Base-by-base conservation (phyloP, 2,797 vertebrate species). In the Alosa sapidissima region DNA sequence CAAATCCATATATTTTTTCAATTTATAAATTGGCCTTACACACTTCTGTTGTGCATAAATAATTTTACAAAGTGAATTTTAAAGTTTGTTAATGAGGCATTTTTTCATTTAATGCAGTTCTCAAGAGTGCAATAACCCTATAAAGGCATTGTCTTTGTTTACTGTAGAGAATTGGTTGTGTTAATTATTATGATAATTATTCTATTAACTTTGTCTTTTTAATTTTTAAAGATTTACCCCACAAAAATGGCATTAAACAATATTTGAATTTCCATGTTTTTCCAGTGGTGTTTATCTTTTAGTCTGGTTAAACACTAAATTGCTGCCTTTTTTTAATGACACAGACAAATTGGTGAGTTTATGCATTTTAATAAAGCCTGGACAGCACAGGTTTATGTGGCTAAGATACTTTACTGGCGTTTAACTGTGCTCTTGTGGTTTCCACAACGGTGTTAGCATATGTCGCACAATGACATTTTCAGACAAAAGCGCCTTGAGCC, bases 401-500 rank as follows among this genome's bases (percentile, higher is more conserved):
- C 88, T 85, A 83, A 60, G 78, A 75, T 86, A 84, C 86, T 91
- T 89, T 86, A 90, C 86, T 89, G 85, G 55, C 6, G 51, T 85
- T 89, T 87, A 82, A 87, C 86, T 82, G 75, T 83, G 85, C 87
- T 87, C 89, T 88, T 85, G 87, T 82, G 84, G 75, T 85, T 86
- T 87, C 54, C n/a, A 45, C 65, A 78, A 85, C 65, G 48, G 24
- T 84, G 83, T 60, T 81, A 85, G 88, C 87, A 89, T 85, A 83
- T 90, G 88, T 85, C 81, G 51, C 81, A 48, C 89, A 78, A 81
- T 90, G 87, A 85, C 89, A 87, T 88, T 88, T 86, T 88, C 89
- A 89, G 86, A 90, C 89, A 88, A 87, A 84, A 85, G 81, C 87
- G 83, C 60, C 86, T 21, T 81, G 82, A 83, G 84, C 51, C 45